These are phyloP conservation scores for Collichthys lucidus DNA, from an alignment of 2,113 vertebrate genomes.

Conservation along the genomic window DNA sequence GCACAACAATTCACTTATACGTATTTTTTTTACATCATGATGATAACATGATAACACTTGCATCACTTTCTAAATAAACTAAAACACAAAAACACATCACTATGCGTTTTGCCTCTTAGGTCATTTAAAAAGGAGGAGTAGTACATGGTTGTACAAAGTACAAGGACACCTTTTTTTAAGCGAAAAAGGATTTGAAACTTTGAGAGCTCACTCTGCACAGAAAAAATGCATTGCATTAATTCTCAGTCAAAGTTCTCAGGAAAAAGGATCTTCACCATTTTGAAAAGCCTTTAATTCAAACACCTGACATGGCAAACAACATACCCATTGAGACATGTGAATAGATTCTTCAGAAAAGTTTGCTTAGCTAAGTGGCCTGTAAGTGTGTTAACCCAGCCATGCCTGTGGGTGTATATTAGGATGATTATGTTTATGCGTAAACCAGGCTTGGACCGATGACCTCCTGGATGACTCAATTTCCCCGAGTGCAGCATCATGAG, in stretches of 20 bases:
- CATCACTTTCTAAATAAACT: neutral
- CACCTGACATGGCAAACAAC: slow-evolving; percentile 3
- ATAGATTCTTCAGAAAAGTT: slow-evolving; percentile 48
- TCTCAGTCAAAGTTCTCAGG: neutral
- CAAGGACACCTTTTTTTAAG: too few relatives aligned
- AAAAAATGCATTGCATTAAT: neutral
- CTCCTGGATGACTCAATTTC: slow-evolving; percentile 43
- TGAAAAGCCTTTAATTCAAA: slow-evolving; percentile 22
- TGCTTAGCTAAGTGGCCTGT: slow-evolving; percentile 51
- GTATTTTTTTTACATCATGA: neutral
- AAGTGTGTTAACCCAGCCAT: slow-evolving; percentile 41
- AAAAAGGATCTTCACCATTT: neutral
- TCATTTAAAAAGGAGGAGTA: neutral
- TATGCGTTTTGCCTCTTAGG: neutral
- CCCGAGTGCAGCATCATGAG: slow-evolving; percentile 8
- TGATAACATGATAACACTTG: too few relatives aligned
- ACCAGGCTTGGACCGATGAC: slow-evolving; percentile 34
- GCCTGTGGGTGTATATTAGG: slow-evolving; percentile 19
- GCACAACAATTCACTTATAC: neutral
- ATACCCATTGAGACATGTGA: slow-evolving; percentile 40
- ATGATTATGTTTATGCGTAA: slow-evolving; percentile 51
- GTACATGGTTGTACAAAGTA: too few relatives aligned
- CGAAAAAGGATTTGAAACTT: neutral
- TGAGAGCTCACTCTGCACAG: neutral
- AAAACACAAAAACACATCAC: too few relatives aligned